phyloP scores from a whole-genome alignment of 2,113 vertebrate genomes.

The Vanacampus margaritifer region DNA sequence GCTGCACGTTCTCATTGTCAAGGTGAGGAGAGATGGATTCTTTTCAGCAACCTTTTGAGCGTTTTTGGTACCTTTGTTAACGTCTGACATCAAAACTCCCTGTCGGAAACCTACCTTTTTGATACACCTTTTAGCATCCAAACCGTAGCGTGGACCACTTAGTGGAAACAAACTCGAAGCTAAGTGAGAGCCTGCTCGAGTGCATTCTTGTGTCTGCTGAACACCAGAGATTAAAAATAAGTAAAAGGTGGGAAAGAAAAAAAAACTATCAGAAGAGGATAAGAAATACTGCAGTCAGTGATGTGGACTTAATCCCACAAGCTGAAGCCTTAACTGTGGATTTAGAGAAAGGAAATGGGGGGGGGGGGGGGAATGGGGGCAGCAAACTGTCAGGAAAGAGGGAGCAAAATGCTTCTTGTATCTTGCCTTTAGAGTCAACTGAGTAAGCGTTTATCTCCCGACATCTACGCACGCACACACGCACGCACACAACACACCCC shows the following conservation, averaged over 20 bases:
- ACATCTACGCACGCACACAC: neutral
- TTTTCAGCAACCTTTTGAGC: neutral
- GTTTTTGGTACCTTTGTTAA: neutral
- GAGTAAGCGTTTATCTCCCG: neutral
- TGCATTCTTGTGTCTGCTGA: neutral
- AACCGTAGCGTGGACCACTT: neutral
- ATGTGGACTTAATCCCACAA: slow-evolving; percentile 44
- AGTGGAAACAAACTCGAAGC: neutral
- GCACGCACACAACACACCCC: neutral
- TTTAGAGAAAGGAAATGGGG: slow-evolving; percentile 10
- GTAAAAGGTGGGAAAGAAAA: slow-evolving; percentile 5
- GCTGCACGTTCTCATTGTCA: slow-evolving; percentile 41
- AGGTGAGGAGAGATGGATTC: slow-evolving; percentile 48
- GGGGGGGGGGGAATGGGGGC: slow-evolving; percentile 17
- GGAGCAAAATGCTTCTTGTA: slow-evolving; percentile 30
- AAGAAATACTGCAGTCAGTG: slow-evolving; percentile 24
- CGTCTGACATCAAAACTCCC: neutral
- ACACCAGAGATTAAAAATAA: slow-evolving; percentile 15
- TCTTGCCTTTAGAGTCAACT: slow-evolving; percentile 41
- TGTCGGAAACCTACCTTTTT: neutral
- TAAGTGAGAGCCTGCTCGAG: neutral
- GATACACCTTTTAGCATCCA: neutral
- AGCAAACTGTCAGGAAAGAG: slow-evolving; percentile 32
- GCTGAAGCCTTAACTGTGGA: slow-evolving; percentile 35
- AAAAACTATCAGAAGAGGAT: slow-evolving; percentile 21